A percentile compares a stretch with the other conserved stretches of the same genome.
These are phyloP conservation scores for Apeira syringaria DNA, from an alignment of 2,888 invertebrate genomes.

Conservation along the genomic window DNA sequence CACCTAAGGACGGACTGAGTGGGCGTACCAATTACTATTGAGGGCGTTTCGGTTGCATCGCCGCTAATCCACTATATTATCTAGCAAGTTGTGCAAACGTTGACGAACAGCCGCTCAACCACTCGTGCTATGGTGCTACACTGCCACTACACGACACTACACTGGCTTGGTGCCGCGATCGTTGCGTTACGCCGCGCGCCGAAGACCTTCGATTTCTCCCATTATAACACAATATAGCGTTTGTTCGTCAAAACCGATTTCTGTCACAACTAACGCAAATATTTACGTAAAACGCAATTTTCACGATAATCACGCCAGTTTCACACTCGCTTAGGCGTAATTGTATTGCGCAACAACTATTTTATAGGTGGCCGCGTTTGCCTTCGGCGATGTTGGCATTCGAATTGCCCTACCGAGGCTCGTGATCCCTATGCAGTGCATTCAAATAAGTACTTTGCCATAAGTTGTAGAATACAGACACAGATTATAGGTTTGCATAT, in stretches of 20 bases:
- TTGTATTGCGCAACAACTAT: constrained; percentile 42
- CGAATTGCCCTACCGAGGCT: constrained; percentile 37
- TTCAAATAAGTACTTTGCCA: constrained; percentile 37
- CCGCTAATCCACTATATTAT: constrained; percentile 58
- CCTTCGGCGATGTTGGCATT: constrained; percentile 38
- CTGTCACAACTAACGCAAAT: constrained; percentile 43
- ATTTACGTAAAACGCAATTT: constrained; percentile 44
- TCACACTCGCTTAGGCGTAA: constrained; percentile 39
- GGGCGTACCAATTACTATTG: constrained; percentile 31
- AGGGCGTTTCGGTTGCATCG: constrained; percentile 42
- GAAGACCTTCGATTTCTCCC: constrained; percentile 68
- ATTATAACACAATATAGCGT: constrained; percentile 59
- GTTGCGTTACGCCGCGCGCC: constrained; percentile 44
- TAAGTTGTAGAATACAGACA: constrained; percentile 30
- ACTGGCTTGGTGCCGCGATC: constrained; percentile 32
- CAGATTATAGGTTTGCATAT: constrained; percentile 25
- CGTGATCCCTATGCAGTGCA: constrained; percentile 39
- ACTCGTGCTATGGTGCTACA: background rate
- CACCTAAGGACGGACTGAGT: too few relatives aligned
- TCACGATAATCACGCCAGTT: constrained; percentile 36
- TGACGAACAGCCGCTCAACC: constrained; percentile 45
- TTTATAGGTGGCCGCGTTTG: constrained; percentile 38
- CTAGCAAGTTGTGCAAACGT: constrained; percentile 68
- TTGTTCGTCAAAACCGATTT: constrained; percentile 60
- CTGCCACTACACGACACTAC: too few relatives aligned